Evolutionary conservation across 2,888 invertebrate species (phyloP).

Genomic region (Petrophora chlorosata): DNA sequence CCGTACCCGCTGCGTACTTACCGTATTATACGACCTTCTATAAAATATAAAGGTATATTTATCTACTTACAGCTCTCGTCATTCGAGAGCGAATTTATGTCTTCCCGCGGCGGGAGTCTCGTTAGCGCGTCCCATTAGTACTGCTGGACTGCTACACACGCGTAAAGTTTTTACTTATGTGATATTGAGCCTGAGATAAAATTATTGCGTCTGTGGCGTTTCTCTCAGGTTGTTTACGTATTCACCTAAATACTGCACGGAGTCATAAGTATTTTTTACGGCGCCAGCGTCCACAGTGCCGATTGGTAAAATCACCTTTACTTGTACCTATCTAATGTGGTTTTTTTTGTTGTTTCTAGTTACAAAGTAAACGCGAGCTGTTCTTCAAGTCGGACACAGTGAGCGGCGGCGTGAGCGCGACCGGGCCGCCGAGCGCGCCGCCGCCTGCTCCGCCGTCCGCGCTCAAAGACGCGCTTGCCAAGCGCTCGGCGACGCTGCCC

Average conservation of each 20-base stretch:
- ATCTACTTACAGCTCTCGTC: slow-evolving; percentile 36
- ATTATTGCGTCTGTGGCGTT: slow-evolving; percentile 18
- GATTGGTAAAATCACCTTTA: too few species aligned
- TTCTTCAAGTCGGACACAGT: slow-evolving; percentile 90
- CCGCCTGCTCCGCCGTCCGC: slow-evolving; percentile 79
- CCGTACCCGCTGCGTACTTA: slow-evolving; percentile 19
- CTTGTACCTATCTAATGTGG: background rate
- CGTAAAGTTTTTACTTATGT: slow-evolving; percentile 25
- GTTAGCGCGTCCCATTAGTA: slow-evolving; percentile 43
- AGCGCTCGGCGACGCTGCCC: slow-evolving; percentile 74
- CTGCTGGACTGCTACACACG: slow-evolving; percentile 31
- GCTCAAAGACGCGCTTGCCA: slow-evolving; percentile 78
- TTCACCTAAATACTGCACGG: too few species aligned
- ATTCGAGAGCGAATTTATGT: slow-evolving; percentile 52
- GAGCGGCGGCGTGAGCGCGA: slow-evolving; percentile 72
- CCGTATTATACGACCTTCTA: slow-evolving; percentile 28
- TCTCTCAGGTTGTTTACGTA: slow-evolving; percentile 9
- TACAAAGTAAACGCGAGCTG: slow-evolving; percentile 93
- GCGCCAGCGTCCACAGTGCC: too few species aligned
- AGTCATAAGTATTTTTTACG: too few species aligned
- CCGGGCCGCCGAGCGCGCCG: slow-evolving; percentile 67
- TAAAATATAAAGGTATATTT: slow-evolving; percentile 17
- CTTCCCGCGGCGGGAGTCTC: slow-evolving; percentile 50
- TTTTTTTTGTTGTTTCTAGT: slow-evolving; percentile 70
- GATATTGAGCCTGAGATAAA: slow-evolving; percentile 11